Evolutionary conservation across 2,888 invertebrate species (phyloP).

Genomic region (Andrena flavipes): DNA sequence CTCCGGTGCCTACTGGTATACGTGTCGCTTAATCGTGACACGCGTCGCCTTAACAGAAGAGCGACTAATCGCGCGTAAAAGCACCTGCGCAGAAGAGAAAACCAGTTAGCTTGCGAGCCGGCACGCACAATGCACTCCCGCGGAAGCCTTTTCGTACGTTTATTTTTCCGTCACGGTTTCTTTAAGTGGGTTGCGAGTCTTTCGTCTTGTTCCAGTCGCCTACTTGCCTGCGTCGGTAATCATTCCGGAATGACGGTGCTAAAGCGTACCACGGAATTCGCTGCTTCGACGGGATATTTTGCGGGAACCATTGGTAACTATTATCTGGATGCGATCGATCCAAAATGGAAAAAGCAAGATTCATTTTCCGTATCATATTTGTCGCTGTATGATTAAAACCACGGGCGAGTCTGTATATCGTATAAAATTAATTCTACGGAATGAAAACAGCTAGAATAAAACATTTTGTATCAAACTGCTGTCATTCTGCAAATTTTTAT

Average conservation of each 20-base stretch:
- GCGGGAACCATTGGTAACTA: too few species aligned
- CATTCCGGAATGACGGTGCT: slow-evolving; percentile 17
- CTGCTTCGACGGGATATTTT: too few species aligned
- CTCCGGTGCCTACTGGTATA: background rate
- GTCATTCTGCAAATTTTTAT: too few species aligned
- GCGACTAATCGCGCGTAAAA: slow-evolving; percentile 7
- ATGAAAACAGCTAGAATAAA: too few species aligned
- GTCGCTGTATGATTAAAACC: too few species aligned
- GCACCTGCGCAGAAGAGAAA: background rate
- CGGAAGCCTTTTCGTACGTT: slow-evolving; percentile 27
- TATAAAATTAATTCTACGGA: too few species aligned
- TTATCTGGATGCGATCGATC: too few species aligned
- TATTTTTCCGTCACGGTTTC: slow-evolving; percentile 27
- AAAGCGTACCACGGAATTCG: too few species aligned
- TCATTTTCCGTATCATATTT: too few species aligned
- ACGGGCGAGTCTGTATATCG: too few species aligned
- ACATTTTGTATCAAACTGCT: too few species aligned
- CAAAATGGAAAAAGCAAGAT: too few species aligned
- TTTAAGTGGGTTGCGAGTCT: slow-evolving; percentile 51
- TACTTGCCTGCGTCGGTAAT: slow-evolving; percentile 40
- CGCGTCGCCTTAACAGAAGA: background rate
- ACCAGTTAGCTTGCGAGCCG: background rate
- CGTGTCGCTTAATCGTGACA: slow-evolving; percentile 11
- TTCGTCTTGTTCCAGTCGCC: slow-evolving; percentile 47
- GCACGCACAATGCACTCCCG: background rate